A percentile compares a stretch with the other conserved stretches of the same genome.
Evolutionary conservation across 2,888 invertebrate genomes (phyloP).

Genomic region (Leptinotarsa juncta): DNA sequence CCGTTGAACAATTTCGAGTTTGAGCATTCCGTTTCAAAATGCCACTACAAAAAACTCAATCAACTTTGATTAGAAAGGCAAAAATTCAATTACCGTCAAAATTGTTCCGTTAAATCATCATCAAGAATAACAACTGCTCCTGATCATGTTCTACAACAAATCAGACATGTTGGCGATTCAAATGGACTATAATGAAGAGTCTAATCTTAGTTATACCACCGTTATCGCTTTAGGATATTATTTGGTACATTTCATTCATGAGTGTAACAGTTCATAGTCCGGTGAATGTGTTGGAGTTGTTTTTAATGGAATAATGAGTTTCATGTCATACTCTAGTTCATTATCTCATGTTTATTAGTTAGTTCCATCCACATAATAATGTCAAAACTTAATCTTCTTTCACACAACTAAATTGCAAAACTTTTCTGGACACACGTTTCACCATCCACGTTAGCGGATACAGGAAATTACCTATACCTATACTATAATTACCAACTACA

Average conservation of each 20-base stretch:
- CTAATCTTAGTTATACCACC: constrained; percentile 28
- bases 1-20: constrained; percentile 11
- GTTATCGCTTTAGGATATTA: constrained; percentile 35
- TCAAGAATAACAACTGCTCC: constrained; percentile 31
- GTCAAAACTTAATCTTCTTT: too few relatives aligned
- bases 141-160: constrained; percentile 34
- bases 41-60: constrained; percentile 13
- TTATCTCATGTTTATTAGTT: not conserved
- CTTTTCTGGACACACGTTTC: too few relatives aligned
- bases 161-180: constrained; percentile 29
- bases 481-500: too few relatives aligned
- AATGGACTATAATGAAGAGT: constrained; percentile 28
- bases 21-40: not conserved
- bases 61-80: constrained; percentile 35
- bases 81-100: constrained; percentile 33
- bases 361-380: too few relatives aligned
- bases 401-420: too few relatives aligned
- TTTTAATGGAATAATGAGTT: not conserved
- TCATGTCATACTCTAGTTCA: not conserved
- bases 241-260: constrained; percentile 35
- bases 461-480: too few relatives aligned
- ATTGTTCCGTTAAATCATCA: constrained; percentile 27
- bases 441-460: too few relatives aligned
- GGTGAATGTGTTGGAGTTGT: constrained; percentile 5
- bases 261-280: constrained; percentile 28